phyloP scores from a whole-genome alignment of 2,797 vertebrate genomes.

The Loriculus beryllinus region DNA sequence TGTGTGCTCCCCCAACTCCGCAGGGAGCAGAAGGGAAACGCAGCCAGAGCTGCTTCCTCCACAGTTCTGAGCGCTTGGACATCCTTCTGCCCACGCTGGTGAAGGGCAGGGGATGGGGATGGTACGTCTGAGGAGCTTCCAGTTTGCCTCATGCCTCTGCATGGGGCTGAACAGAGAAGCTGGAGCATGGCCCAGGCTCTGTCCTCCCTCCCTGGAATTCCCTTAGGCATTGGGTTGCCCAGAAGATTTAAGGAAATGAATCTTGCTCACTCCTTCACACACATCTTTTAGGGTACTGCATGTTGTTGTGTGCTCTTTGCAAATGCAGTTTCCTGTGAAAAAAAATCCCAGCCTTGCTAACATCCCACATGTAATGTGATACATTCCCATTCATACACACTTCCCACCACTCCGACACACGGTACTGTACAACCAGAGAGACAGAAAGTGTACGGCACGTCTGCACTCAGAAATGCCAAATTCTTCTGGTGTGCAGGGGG shows the following conservation, averaged over 20 bases:
- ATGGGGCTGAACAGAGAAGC: background rate
- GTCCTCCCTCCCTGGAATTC: background rate
- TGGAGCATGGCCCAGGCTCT: background rate
- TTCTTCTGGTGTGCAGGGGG: background rate
- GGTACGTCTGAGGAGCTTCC: background rate
- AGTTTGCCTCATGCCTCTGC: background rate
- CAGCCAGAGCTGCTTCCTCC: conserved; percentile 18
- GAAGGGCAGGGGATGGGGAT: background rate
- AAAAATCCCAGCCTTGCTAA: conserved; percentile 52
- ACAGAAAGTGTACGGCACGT: background rate
- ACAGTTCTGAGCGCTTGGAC: background rate
- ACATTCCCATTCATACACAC: conserved; percentile 53
- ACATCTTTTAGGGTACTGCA: conserved; percentile 16
- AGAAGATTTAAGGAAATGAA: conserved; percentile 16
- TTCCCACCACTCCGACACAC: conserved; percentile 29
- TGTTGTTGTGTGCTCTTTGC: conserved; percentile 44
- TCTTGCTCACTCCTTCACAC: background rate
- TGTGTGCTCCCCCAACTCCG: background rate
- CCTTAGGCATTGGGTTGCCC: background rate
- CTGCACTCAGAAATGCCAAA: background rate
- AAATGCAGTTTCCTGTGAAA: conserved; percentile 49
- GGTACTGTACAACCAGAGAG: conserved; percentile 23
- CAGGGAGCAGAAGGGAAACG: conserved; percentile 14
- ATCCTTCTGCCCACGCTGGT: background rate
- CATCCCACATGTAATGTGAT: conserved; percentile 52